A percentile compares a stretch with the other conserved stretches of the same genome.
Evolutionary conservation across 2,113 vertebrate genomes (phyloP).

Genomic region (Gracilinanus agilis): DNA sequence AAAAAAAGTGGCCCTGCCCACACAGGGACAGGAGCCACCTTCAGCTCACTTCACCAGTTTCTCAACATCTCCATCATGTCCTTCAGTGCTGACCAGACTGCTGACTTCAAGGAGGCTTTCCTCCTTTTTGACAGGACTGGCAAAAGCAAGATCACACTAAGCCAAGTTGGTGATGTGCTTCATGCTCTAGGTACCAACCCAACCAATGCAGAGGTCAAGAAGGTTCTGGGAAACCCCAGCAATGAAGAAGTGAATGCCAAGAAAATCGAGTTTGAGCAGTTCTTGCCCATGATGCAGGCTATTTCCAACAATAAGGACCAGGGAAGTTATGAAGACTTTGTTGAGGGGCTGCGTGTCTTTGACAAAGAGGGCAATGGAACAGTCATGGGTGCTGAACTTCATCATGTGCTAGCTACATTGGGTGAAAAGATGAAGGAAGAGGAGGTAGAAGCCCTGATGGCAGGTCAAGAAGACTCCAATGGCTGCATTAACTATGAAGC

Average conservation of each 20-base stretch:
- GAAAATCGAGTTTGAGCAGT: slow-evolving; percentile 95
- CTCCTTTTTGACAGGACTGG: slow-evolving; percentile 99
- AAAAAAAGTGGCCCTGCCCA: too few relatives aligned
- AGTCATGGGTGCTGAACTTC: slow-evolving; percentile 99
- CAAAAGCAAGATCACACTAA: slow-evolving; percentile 92
- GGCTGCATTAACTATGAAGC: slow-evolving; percentile 98
- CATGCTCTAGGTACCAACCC: slow-evolving; percentile 98
- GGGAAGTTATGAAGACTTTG: slow-evolving; percentile 95
- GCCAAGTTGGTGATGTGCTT: slow-evolving; percentile 96
- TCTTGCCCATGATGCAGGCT: slow-evolving; percentile 97
- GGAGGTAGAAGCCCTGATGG: slow-evolving; percentile 95
- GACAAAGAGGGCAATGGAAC: slow-evolving; percentile 99
- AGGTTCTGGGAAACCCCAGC: slow-evolving; percentile 92
- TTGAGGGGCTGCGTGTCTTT: slow-evolving; percentile 99
- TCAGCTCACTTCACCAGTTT: too few relatives aligned
- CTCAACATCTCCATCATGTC: too few relatives aligned
- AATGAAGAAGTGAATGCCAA: slow-evolving; percentile 97
- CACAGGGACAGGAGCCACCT: too few relatives aligned
- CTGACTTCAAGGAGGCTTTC: slow-evolving; percentile 99
- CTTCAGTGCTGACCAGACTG: too few relatives aligned
- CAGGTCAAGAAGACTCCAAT: slow-evolving; percentile 97
- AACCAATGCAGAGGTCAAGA: slow-evolving; percentile 92
- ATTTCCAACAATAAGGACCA: slow-evolving; percentile 92
- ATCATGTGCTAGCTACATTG: slow-evolving; percentile 96
- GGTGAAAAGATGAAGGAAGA: slow-evolving; percentile 98